phyloP scores from a whole-genome alignment of 2,888 invertebrate genomes.

The Parnassius apollo region DNA sequence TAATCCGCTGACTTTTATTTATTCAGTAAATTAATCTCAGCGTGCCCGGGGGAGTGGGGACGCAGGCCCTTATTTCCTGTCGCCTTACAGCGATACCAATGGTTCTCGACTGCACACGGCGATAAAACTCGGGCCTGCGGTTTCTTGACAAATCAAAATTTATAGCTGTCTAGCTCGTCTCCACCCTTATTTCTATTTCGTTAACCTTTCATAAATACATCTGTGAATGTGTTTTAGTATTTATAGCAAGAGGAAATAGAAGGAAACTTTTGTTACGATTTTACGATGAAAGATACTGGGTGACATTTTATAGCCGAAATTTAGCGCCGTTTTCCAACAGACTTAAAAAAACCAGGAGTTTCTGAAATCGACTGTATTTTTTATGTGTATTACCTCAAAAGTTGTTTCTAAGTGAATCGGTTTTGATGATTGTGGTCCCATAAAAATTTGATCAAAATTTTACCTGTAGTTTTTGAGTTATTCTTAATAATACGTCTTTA shows the following conservation, averaged over 20 bases:
- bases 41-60: conserved; percentile 58
- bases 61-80: conserved; percentile 69
- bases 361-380: no score
- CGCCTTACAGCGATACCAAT: conserved; percentile 52
- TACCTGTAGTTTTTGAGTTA: no score
- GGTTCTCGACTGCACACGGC: conserved; percentile 59
- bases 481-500: no score
- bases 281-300: no score
- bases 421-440: no score
- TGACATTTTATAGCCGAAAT: no score
- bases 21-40: conserved; percentile 80
- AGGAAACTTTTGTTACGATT: no score
- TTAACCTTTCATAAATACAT: conserved; percentile 27
- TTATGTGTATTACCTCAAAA: no score
- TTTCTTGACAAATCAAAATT: conserved; percentile 55
- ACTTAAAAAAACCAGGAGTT: no score
- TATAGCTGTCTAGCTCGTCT: conserved; percentile 43
- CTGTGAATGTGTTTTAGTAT: conserved; percentile 1
- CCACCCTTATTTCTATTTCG: conserved; percentile 31
- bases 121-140: conserved; percentile 53
- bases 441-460: no score
- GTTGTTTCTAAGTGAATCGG: no score
- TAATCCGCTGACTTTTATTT: conserved; percentile 82
- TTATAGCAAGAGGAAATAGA: background rate
- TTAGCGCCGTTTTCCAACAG: no score